A percentile compares a stretch with the other conserved stretches of the same genome.
Conservation (phyloP, 2,113 vertebrate genomes). For the Eubucco bourcierii region DNA sequence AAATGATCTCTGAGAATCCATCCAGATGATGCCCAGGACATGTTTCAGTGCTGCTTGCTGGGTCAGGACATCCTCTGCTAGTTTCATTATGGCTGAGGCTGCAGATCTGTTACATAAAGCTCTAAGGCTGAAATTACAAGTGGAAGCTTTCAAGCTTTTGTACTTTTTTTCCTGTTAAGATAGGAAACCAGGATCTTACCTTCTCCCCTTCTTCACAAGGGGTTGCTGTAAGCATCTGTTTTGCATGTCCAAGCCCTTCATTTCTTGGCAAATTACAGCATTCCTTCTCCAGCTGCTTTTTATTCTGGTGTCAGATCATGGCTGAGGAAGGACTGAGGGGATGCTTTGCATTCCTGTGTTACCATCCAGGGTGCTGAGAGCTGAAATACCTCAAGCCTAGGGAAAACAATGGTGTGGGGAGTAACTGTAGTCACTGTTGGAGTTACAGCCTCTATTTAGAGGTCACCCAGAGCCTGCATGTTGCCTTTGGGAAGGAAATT, state of each 20-base stretch:
- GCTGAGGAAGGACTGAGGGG: neutral
- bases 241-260: neutral
- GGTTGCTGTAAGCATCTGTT: neutral
- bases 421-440: neutral
- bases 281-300: neutral
- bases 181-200: neutral
- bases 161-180: neutral
- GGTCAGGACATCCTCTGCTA: neutral
- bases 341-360: neutral
- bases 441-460: neutral
- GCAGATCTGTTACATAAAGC: neutral
- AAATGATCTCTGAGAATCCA: neutral
- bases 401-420: neutral
- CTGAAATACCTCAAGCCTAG: neutral
- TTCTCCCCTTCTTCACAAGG: neutral
- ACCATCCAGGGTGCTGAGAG: neutral
- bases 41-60: neutral
- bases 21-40: neutral
- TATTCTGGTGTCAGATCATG: neutral
- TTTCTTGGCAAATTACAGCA: neutral
- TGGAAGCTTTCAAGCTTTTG: neutral
- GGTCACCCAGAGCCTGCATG: accelerated
- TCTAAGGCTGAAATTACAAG: neutral
- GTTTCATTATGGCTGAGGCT: neutral
- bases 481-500: neutral